Percentiles rank a stretch among this genome's conserved stretches.
Conservation (phyloP, 2,113 vertebrate species). For the Dipodomys stephensi region DNA sequence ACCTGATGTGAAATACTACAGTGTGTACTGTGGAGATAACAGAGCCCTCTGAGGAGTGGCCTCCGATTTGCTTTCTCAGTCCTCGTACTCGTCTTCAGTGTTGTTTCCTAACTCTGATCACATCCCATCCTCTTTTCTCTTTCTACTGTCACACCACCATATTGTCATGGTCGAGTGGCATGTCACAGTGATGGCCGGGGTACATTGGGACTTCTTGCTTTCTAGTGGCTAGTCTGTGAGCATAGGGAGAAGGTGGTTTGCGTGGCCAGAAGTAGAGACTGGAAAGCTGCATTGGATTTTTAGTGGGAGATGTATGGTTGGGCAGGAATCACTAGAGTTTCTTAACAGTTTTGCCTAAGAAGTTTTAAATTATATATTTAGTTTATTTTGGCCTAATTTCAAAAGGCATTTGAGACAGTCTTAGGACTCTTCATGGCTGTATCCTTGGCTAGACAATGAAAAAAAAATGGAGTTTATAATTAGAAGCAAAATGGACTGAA, state of each 20-base stretch:
- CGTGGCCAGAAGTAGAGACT: neutral
- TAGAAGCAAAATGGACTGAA: neutral
- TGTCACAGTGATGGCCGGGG: neutral
- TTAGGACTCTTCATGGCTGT: neutral
- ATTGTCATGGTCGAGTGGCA: neutral
- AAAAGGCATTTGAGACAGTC: neutral
- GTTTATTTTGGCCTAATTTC: conserved; percentile 25
- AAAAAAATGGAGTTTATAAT: neutral
- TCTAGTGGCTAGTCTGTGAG: neutral
- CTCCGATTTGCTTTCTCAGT: too few relatives aligned
- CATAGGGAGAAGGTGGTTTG: too few relatives aligned
- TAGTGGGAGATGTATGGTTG: neutral
- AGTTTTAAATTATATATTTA: conserved; percentile 1
- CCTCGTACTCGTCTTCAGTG: neutral
- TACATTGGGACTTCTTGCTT: neutral
- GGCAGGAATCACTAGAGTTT: neutral
- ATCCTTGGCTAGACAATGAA: neutral
- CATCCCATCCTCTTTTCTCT: neutral
- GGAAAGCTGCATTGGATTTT: neutral
- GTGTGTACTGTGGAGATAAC: too few relatives aligned
- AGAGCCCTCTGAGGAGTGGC: too few relatives aligned
- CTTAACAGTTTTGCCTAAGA: conserved; percentile 30
- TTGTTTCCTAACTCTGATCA: neutral
- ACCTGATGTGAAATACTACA: too few relatives aligned
- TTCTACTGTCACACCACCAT: neutral